These are phyloP conservation scores for Zaprionus africanus DNA, from an alignment of 1,140 invertebrate species.

Conservation along the genomic window DNA sequence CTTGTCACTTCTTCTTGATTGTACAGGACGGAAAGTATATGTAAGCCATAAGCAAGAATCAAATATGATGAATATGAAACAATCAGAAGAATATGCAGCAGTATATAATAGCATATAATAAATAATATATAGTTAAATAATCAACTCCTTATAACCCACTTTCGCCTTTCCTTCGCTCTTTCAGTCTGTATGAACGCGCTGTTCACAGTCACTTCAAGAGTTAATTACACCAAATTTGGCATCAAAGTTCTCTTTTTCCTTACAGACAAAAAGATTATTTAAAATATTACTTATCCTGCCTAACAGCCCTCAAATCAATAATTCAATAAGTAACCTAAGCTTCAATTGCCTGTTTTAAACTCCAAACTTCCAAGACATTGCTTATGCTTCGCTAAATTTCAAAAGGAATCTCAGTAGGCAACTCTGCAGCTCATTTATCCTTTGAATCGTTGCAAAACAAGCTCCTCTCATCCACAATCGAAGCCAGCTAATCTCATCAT, in stretches of 20 bases:
- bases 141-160: too few relatives aligned
- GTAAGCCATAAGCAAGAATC: background rate
- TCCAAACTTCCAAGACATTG: background rate
- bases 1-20: too few relatives aligned
- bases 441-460: background rate
- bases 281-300: background rate
- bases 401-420: background rate
- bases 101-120: too few relatives aligned
- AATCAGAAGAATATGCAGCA: too few relatives aligned
- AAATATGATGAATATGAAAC: background rate
- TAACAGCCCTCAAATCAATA: background rate
- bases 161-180: too few relatives aligned
- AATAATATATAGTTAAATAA: too few relatives aligned
- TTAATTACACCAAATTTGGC: background rate
- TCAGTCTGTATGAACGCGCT: background rate
- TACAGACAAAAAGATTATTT: background rate
- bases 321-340: background rate
- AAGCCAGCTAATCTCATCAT: constrained; percentile 1
- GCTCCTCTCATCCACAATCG: background rate
- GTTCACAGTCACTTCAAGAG: background rate
- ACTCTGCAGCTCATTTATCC: background rate
- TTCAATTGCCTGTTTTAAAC: background rate
- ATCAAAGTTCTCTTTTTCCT: background rate
- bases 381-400: background rate
- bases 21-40: background rate